Base-by-base conservation (phyloP, 2,113 vertebrate genomes). In the Cryptomyrus ogoouensis region DNA sequence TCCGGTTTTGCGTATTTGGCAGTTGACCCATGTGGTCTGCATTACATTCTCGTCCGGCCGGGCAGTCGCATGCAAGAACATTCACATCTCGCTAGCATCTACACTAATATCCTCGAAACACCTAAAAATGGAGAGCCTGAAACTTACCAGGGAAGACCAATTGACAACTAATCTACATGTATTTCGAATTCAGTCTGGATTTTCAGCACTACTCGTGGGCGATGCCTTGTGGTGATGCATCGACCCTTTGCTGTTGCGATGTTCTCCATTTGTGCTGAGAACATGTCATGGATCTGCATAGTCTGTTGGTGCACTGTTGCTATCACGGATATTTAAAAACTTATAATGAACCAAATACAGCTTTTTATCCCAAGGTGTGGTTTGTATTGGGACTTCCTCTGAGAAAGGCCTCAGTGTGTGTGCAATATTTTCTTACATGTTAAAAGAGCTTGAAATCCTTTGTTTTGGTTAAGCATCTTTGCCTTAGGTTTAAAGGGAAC, bases 401-500 rank as follows among this genome's bases (percentile, higher is more conserved):
- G 77, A 47, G 80, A 80, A 46, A 58, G 31, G 39, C 15, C 52
- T 84, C 31, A 84, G 6, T 89, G 53, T 80, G 35, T 21, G 31
- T 80, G 74, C 88, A 89, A 42, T 83, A 83, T 89, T 46, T 89
- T 89, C 88, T 70, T 85, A 39, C 5, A 24, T 58, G 39, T 46
- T 62, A 50, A 56, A 53, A 83, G 35, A 47, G 77, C 52, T 89
- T 50, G 6, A 53, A 62, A 56, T 46, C 9, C 35, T 46, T 5
- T 83, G 12, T 21, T 89, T 53, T 83, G 49, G 77, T 89, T 46
- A 39, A 44, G n/a, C 52, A 89, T 17, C 80, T 85, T 85, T 62
- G 50, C 27, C 77, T 62, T 84, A 46, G 52, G 89, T 58, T 56
- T 89, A 89, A 89, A 89, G 77, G 89, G 52, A 85, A 85, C 77